phyloP scores from a whole-genome alignment of 2,797 vertebrate genomes.

The Triplophysa yarkandensis region DNA sequence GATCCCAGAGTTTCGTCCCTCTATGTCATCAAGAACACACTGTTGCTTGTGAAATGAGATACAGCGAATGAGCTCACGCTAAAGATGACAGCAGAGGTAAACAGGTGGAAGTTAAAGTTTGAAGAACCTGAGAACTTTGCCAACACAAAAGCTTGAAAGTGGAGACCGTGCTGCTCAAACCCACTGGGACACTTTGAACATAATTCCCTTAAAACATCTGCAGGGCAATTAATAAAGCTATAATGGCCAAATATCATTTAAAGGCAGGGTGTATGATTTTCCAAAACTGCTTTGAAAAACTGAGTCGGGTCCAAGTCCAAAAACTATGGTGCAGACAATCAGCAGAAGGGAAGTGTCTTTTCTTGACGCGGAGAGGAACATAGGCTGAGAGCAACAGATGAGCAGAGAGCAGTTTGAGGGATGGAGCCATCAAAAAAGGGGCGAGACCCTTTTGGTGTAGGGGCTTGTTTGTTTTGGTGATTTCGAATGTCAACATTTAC shows the following conservation, averaged over 20 bases:
- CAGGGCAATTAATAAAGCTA: not conserved
- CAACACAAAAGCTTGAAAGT: conserved; percentile 12
- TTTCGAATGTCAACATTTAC: no score
- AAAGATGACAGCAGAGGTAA: conserved; percentile 1
- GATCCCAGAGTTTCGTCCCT: conserved; percentile 14
- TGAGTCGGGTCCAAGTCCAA: no score
- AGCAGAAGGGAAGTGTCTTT: no score
- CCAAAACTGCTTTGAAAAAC: no score
- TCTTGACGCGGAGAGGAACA: no score
- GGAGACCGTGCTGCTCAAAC: not conserved
- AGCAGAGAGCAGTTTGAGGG: no score
- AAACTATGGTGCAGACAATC: no score
- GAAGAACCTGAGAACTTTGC: conserved; percentile 13
- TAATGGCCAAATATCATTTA: not conserved
- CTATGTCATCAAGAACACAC: conserved; percentile 7
- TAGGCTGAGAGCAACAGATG: no score
- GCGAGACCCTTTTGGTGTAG: no score
- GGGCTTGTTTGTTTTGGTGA: no score
- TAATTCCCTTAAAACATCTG: not conserved
- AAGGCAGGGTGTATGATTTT: no score
- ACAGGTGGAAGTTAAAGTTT: conserved; percentile 9
- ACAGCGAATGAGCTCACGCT: conserved; percentile 23
- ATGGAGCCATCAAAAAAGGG: no score
- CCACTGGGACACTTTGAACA: conserved; percentile 12
- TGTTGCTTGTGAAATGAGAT: conserved; percentile 24